Conservation (phyloP, 23 tunicate genomes). For the Pegea sp. region DNA sequence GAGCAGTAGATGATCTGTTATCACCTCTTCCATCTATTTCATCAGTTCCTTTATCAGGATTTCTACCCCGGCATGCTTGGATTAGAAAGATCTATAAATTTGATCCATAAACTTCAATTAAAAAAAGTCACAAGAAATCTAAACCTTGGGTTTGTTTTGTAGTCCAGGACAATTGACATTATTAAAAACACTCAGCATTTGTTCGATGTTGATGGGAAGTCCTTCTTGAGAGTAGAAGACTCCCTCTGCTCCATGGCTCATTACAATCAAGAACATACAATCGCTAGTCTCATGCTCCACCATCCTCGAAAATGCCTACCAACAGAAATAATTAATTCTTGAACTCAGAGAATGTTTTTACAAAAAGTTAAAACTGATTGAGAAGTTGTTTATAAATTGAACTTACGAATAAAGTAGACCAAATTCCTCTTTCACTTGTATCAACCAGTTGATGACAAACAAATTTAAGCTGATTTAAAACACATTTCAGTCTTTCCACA, state of each 20-base stretch:
- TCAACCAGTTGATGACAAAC: no score
- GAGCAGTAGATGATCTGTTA: neutral
- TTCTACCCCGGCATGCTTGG: constrained; percentile 58
- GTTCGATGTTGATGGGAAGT: constrained; percentile 8
- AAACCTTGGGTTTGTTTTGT: constrained; percentile 88
- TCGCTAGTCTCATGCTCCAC: constrained; percentile 16
- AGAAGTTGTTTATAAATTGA: no score
- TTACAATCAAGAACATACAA: constrained; percentile 17
- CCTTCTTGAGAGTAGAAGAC: constrained; percentile 64
- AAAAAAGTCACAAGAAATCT: neutral
- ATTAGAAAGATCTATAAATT: constrained; percentile 30
- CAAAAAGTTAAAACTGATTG: no score
- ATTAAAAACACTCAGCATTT: constrained; percentile 23
- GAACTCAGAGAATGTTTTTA: no score
- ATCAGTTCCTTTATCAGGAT: constrained; percentile 61
- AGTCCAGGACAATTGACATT: constrained; percentile 53
- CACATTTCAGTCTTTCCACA: no score
- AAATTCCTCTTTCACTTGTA: no score
- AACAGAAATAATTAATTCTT: no score
- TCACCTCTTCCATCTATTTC: constrained; percentile 17
- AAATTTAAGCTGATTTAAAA: no score
- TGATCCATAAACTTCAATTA: neutral
- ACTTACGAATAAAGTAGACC: no score
- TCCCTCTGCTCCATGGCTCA: constrained; percentile 75
- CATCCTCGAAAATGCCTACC: no score